phyloP scores from a whole-genome alignment of 2,113 vertebrate genomes.

The Ctenomys sociabilis region DNA sequence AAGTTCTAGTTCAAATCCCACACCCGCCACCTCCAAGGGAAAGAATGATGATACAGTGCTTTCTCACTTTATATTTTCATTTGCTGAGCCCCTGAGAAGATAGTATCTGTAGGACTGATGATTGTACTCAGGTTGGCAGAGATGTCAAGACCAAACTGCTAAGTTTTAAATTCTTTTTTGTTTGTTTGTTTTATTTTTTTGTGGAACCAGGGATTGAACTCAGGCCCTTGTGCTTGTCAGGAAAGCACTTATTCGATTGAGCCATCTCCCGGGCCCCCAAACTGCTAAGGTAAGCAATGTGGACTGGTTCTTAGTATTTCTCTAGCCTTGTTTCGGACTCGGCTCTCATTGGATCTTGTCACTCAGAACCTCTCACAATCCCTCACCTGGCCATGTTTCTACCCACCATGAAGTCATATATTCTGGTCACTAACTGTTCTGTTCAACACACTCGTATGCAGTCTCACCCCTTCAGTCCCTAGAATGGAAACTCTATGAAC shows the following conservation, averaged over 20 bases:
- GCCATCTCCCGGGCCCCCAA: too few relatives aligned
- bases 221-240: too few relatives aligned
- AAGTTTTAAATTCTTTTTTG: too few relatives aligned
- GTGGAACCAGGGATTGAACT: too few relatives aligned
- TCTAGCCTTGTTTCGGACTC: background rate
- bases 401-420: too few relatives aligned
- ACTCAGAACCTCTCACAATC: background rate
- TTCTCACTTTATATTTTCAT: background rate
- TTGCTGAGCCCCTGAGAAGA: background rate
- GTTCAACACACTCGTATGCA: background rate
- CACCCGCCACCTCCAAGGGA: background rate
- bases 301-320: background rate
- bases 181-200: too few relatives aligned
- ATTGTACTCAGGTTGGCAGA: background rate
- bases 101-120: background rate
- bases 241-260: too few relatives aligned
- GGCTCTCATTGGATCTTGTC: background rate
- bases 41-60: background rate
- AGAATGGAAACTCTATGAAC: background rate
- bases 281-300: background rate
- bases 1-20: background rate
- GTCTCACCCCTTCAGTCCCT: background rate
- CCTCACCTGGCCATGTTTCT: accelerated
- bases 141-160: background rate
- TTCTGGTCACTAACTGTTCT: background rate